phyloP scores from a whole-genome alignment of 2,797 vertebrate species.

The Microctenopoma stevenorrisi region DNA sequence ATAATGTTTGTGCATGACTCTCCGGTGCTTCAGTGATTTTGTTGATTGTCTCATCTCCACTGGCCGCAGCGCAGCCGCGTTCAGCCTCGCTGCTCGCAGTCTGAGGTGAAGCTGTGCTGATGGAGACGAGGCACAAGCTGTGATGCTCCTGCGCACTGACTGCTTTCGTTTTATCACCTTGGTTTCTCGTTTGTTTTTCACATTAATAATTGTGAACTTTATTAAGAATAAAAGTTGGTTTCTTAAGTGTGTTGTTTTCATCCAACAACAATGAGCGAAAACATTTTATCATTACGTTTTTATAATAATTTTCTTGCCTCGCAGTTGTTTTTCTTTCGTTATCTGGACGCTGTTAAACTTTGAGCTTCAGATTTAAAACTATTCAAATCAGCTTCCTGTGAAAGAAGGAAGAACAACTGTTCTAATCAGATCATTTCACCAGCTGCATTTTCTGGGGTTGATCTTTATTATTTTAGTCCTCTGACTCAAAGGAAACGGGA shows the following conservation, averaged over 20 bases:
- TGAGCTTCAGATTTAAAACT: neutral
- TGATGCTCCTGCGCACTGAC: conserved; percentile 60
- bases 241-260: conserved; percentile 30
- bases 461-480: neutral
- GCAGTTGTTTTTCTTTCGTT: neutral
- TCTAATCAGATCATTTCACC: neutral
- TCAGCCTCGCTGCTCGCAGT: conserved; percentile 4
- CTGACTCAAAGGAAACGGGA: neutral
- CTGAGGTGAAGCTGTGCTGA: conserved; percentile 2
- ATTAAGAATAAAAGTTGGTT: conserved; percentile 73
- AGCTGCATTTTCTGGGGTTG: neutral
- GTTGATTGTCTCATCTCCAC: conserved; percentile 24
- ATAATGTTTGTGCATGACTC: conserved; percentile 25
- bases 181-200: conserved; percentile 61
- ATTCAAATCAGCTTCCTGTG: neutral
- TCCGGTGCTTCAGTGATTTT: conserved; percentile 29
- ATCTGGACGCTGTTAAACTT: neutral
- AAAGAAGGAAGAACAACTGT: conserved; percentile 7
- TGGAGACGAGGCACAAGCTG: conserved; percentile 31
- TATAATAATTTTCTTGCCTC: too few species aligned
- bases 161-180: conserved; percentile 57
- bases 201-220: conserved; percentile 49
- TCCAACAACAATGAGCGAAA: neutral
- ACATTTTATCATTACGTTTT: too few species aligned
- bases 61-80: neutral